Base-by-base conservation (phyloP, 1,140 invertebrate species). In the Leptinotarsa texana region DNA sequence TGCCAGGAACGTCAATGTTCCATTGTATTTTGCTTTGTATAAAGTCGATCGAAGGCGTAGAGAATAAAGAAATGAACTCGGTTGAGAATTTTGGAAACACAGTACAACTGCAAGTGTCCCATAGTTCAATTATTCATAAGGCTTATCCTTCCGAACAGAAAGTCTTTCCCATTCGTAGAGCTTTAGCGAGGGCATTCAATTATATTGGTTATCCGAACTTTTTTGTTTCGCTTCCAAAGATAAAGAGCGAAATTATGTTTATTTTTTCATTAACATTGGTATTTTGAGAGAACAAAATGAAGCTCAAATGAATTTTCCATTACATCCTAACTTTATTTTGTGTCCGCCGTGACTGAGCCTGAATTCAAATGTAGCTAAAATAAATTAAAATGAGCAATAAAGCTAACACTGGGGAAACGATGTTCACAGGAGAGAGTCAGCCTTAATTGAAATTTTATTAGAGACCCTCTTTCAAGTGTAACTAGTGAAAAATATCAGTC, bases 141-240 rank as follows among this genome's bases (percentile, higher is more conserved):
- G 51, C 51, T 57, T 57, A 17, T 57, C 51, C 51, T 18, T 57
- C 13, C 17, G 17, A 57, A 18, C 51, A 57, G 51, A 57, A 57
- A 57, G 17, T 17, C 51, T 57, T 57, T 57, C 6, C 15, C 51
- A 17, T 57, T 15, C n/a, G 15, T 57, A 57, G 15, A 57, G 51
- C 51, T 18, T 17, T 6, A 18, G n/a, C 51, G 6, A n/a, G 51
- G 51, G 51, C n/a, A 57, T 57, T 17, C n/a, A 57, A 57, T 57
- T 57, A 57, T 57, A 15, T 57, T 57, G 51, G 51, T 57, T 57
- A 57, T 57, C 17, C 51, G n/a, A 57, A 18, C 51, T 57, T 57
- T 57, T 57, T 57, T 18, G 4, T 57, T 57, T 18, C 51, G 33
- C 33, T 2, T 6, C 6, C 51, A 18, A 57, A 57, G 51, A 57